phyloP scores from a whole-genome alignment of 2,113 vertebrate species.

The Sorex fumeus region DNA sequence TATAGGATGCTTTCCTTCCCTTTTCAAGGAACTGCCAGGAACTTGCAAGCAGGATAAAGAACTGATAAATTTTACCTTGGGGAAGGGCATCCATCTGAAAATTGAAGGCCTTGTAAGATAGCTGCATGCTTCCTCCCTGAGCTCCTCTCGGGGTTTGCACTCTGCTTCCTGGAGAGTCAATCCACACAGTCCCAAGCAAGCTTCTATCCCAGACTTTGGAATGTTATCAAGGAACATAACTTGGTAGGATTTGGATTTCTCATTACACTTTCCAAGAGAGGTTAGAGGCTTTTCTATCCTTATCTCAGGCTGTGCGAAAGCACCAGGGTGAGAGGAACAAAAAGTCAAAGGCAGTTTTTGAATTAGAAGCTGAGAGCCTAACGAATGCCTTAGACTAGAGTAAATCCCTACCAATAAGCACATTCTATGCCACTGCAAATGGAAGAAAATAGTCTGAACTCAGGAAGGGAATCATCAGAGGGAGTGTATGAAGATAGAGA shows the following conservation, averaged over 20 bases:
- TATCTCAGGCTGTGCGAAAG: neutral
- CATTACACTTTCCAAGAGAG: conserved; percentile 43
- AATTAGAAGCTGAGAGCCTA: conserved; percentile 30
- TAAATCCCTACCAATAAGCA: conserved; percentile 56
- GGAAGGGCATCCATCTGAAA: too few species aligned
- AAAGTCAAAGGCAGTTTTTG: conserved; percentile 10
- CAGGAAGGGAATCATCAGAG: conserved; percentile 70
- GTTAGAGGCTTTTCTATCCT: neutral
- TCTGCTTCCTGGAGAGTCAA: neutral
- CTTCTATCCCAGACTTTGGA: neutral
- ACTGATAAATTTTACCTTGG: conserved; percentile 9
- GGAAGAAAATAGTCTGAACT: conserved; percentile 41
- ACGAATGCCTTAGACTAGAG: conserved; percentile 27
- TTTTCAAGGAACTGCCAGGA: neutral
- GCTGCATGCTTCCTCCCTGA: neutral
- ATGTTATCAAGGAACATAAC: neutral
- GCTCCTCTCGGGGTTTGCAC: neutral
- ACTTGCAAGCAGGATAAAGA: neutral
- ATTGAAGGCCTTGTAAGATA: neutral
- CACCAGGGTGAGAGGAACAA: conserved; percentile 20
- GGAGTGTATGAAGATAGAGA: conserved; percentile 76
- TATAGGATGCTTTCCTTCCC: neutral
- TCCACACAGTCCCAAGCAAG: neutral
- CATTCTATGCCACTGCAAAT: conserved; percentile 21
- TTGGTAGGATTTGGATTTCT: conserved; percentile 18